Base-by-base conservation (phyloP, 1,140 invertebrate species). In the Macrotrachela quadricornifera region DNA sequence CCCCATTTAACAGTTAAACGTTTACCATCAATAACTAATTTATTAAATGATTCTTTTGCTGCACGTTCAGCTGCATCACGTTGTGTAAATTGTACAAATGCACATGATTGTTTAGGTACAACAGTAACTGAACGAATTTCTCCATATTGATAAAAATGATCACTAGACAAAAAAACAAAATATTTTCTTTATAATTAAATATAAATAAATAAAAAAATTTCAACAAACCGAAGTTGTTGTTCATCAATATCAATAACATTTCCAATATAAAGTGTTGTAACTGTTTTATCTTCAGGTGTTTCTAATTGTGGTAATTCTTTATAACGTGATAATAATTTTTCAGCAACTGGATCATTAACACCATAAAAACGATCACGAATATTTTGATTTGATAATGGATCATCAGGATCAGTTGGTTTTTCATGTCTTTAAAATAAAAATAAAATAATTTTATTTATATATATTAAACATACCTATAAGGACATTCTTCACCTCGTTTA, bases 301-400 rank as follows among this genome's bases (percentile, higher is more conserved):
- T 90, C 85, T 12, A 97, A 68, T 49, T 84, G 85, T 0, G 92
- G 92, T 80, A 97, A 82, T 2, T 83, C 81, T 13, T 83, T 63
- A 46, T 86, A 41, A 84, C 90, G 73, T 55, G 84, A 80, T 73
- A 99, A 79, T 18, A 99, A 71, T 67, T 99, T 99, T 60, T 96
- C 87, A 45, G 94, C 94, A 6, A 97, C 91, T 1, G 92, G 94
- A 75, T 99, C 94, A 71, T 97, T 96, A 0, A 84, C 80, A 44
- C 94, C 94, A 73, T 96, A 97, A 64, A 94, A 99, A 58, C 80
- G 70, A 73, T 99, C 94, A 66, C 92, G 92, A 51, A 99, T 97
- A 66, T 99, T 99, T 65, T 99, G 94, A 73, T 97, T 88, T 14
- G 87, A 86, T 4, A 99, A 69, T 10, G 94, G 92, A 75, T 99